Conservation (phyloP, 2,113 vertebrate genomes). For the Ranitomeya variabilis region DNA sequence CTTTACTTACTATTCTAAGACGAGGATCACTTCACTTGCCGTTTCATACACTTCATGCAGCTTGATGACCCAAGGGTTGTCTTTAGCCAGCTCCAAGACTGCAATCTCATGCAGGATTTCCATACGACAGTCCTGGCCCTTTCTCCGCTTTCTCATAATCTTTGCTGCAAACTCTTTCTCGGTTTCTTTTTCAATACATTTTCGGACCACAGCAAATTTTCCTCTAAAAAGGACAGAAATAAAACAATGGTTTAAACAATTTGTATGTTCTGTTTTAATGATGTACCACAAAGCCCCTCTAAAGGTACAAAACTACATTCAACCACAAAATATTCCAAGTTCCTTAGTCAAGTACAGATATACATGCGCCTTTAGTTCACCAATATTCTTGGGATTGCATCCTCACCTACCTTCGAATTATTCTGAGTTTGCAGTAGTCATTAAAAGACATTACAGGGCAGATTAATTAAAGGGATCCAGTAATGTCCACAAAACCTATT, state of each 20-base stretch:
- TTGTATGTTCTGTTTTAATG: background rate
- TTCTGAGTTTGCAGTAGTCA: no score
- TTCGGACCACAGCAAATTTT: constrained; percentile 96
- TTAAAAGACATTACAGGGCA: no score
- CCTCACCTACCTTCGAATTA: no score
- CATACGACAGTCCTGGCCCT: constrained; percentile 88
- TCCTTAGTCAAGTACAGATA: no score
- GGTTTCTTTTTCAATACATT: constrained; percentile 88
- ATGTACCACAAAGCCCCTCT: no score
- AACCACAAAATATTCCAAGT: no score
- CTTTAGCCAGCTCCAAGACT: constrained; percentile 85
- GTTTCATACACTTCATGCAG: constrained; percentile 95
- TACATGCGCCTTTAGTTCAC: no score
- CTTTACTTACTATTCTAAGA: constrained; percentile 92
- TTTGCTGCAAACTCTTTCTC: constrained; percentile 92
- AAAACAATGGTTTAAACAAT: background rate
- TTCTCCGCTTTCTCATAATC: constrained; percentile 92
- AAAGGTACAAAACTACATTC: no score
- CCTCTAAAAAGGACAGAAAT: constrained; percentile 72
- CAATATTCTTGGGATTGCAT: no score
- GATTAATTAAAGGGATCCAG: no score
- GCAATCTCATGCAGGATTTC: constrained; percentile 95
- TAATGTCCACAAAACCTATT: no score
- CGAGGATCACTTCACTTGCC: constrained; percentile 85
- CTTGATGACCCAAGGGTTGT: constrained; percentile 86